phyloP scores from a whole-genome alignment of 2,797 vertebrate genomes.

The Acestrorhynchus altus region DNA sequence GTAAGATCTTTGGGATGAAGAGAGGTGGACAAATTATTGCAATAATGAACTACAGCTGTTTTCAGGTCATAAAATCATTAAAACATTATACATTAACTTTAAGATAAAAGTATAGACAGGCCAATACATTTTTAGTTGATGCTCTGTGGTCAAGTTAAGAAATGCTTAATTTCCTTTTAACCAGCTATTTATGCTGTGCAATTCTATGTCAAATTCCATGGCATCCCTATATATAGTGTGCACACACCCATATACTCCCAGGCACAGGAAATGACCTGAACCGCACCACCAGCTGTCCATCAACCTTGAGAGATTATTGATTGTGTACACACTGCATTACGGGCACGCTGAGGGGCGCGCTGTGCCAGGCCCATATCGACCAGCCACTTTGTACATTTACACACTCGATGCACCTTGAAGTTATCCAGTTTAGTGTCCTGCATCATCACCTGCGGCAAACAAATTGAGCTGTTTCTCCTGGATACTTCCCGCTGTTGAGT shows the following conservation, averaged over 20 bases:
- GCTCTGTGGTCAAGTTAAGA: too few species aligned
- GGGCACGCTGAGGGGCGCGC: conserved; percentile 56
- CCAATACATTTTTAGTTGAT: too few species aligned
- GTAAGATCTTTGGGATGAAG: too few species aligned
- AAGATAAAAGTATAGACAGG: too few species aligned
- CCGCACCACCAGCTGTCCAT: conserved; percentile 57
- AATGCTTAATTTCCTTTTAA: neutral
- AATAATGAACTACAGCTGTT: too few species aligned
- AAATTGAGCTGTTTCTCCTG: neutral
- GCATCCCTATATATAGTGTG: neutral
- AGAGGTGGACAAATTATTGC: too few species aligned
- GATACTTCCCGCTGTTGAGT: neutral
- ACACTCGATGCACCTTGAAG: conserved; percentile 57
- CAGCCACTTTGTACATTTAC: conserved; percentile 58
- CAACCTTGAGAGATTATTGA: conserved; percentile 68
- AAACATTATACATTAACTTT: too few species aligned
- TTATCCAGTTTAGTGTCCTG: conserved; percentile 51
- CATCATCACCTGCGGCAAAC: conserved; percentile 58
- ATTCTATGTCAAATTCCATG: neutral
- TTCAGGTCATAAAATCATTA: too few species aligned
- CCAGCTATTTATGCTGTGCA: neutral
- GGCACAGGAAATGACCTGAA: conserved; percentile 50
- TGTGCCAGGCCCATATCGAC: conserved; percentile 68
- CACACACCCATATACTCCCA: too few species aligned
- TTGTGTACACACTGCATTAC: conserved; percentile 60